These are phyloP conservation scores for Atta cephalotes DNA, from an alignment of 1,140 invertebrate species.

Conservation along the genomic window DNA sequence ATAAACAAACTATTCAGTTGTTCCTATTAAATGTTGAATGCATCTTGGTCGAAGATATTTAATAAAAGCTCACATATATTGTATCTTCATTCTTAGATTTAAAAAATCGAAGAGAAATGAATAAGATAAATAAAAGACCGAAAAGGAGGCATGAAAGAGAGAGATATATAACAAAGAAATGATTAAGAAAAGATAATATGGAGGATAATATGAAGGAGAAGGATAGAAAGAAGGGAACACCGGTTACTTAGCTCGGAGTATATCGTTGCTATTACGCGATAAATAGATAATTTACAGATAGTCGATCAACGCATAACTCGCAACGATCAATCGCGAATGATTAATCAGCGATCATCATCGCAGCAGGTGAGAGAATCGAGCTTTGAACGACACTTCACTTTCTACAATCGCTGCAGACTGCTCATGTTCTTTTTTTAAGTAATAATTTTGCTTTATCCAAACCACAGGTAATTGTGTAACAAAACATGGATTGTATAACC, in stretches of 20 bases:
- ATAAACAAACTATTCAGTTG: constrained; percentile 9
- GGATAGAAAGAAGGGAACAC: constrained; percentile 36
- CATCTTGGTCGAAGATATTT: neutral
- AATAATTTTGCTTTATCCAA: constrained; percentile 40
- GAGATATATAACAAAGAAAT: constrained; percentile 20
- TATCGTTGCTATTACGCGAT: constrained; percentile 83
- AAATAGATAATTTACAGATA: constrained; percentile 84
- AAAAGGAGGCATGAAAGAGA: neutral
- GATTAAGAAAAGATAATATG: neutral
- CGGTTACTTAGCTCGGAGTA: constrained; percentile 69
- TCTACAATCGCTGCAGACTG: neutral
- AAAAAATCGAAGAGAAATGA: constrained; percentile 29
- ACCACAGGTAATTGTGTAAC: constrained; percentile 23
- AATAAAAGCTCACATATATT: constrained; percentile 12
- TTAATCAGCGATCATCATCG: constrained; percentile 83
- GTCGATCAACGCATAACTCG: constrained; percentile 74
- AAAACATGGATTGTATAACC: constrained; percentile 40
- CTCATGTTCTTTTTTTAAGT: constrained; percentile 8
- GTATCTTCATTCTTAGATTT: neutral
- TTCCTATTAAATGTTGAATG: constrained; percentile 27
- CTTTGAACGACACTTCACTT: constrained; percentile 57
- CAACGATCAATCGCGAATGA: constrained; percentile 78
- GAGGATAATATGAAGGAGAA: constrained; percentile 14
- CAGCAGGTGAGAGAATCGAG: constrained; percentile 60
- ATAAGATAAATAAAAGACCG: neutral